Evolutionary conservation across 2,797 vertebrate genomes (phyloP).

Genomic region (Phrynocephalus vlangalii): DNA sequence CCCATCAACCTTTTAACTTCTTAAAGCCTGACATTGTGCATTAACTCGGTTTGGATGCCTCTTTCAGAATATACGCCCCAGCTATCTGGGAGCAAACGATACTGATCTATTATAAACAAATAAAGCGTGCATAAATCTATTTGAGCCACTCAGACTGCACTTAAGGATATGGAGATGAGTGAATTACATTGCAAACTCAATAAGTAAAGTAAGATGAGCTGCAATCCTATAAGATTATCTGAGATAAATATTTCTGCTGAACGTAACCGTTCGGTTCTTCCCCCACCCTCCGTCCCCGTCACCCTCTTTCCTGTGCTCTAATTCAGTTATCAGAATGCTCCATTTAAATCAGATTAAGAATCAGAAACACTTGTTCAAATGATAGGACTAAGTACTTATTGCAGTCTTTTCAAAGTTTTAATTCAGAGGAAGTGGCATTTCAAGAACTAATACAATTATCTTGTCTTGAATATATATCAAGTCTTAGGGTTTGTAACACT

Average conservation of each 20-base stretch:
- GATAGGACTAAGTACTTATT: slow-evolving; percentile 23
- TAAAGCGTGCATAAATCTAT: slow-evolving; percentile 58
- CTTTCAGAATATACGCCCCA: slow-evolving; percentile 44
- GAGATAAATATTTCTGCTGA: slow-evolving; percentile 51
- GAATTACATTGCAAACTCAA: slow-evolving; percentile 53
- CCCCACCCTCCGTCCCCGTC: neutral
- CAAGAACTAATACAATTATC: slow-evolving; percentile 24
- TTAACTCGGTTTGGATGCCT: slow-evolving; percentile 56
- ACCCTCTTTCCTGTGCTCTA: slow-evolving; percentile 39
- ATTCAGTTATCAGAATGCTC: slow-evolving; percentile 38
- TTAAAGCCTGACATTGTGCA: neutral
- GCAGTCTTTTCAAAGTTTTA: slow-evolving; percentile 29
- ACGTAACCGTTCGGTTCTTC: slow-evolving; percentile 21
- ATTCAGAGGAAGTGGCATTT: slow-evolving; percentile 31
- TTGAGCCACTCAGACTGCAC: slow-evolving; percentile 49
- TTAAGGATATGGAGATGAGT: slow-evolving; percentile 57
- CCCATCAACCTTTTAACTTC: slow-evolving; percentile 21
- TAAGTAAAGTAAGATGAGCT: slow-evolving; percentile 55
- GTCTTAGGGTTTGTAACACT: neutral
- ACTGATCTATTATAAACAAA: slow-evolving; percentile 59
- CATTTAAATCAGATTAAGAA: slow-evolving; percentile 35
- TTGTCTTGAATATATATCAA: neutral
- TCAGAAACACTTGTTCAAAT: slow-evolving; percentile 16
- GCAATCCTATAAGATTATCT: slow-evolving; percentile 46
- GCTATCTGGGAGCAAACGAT: slow-evolving; percentile 48